A percentile compares a stretch with the other conserved stretches of the same genome.
These are phyloP conservation scores for Eledone cirrhosa DNA, from an alignment of 2,888 invertebrate species.

Conservation along the genomic window DNA sequence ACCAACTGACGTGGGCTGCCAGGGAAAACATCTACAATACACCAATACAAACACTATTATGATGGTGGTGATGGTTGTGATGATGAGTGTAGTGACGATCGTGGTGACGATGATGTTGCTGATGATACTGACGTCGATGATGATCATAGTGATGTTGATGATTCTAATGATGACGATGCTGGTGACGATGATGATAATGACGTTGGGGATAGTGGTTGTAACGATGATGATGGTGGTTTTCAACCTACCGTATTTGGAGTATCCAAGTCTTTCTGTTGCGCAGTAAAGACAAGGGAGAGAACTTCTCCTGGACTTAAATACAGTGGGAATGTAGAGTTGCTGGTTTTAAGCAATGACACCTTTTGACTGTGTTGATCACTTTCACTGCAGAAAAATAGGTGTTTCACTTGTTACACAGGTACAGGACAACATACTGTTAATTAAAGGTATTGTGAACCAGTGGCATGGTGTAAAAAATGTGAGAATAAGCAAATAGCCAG, in stretches of 20 bases:
- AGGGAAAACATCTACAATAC: slow-evolving; percentile 18
- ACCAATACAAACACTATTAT: neutral
- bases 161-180: no score
- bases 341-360: slow-evolving; percentile 15
- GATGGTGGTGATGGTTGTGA: no score
- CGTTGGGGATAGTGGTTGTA: no score
- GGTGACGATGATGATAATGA: no score
- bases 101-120: no score
- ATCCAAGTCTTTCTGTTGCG: slow-evolving; percentile 30
- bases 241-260: slow-evolving; percentile 1
- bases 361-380: slow-evolving; percentile 24
- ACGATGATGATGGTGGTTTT: neutral
- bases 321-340: slow-evolving; percentile 34
- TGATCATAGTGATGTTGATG: no score
- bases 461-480: neutral
- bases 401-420: no score
- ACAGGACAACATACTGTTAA: no score
- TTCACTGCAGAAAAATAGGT: no score
- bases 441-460: neutral
- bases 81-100: no score
- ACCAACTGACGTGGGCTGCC: slow-evolving; percentile 24
- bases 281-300: slow-evolving; percentile 38
- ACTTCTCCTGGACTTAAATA: slow-evolving; percentile 37
- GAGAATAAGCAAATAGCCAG: neutral
- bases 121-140: no score